Evolutionary conservation across 1,140 invertebrate species (phyloP), one percentile per base, ranked within the genome.

Genomic region (Uloborus diversus): DNA sequence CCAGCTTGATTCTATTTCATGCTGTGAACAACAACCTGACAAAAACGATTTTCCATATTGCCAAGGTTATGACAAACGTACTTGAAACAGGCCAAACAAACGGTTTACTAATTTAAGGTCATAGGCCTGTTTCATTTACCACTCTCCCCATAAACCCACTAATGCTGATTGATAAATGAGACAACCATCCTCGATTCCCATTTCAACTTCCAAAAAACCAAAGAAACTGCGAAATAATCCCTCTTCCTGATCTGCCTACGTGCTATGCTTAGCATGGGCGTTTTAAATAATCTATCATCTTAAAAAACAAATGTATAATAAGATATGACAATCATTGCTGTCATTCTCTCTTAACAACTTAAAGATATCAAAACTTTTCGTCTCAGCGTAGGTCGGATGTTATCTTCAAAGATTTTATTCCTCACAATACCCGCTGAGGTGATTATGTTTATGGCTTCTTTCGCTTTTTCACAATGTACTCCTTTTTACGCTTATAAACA

Each of bases 391-490:
- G 61, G 61, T 25, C 35, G 61, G 33, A 30, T 25, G 27, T 32
- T 17, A 35, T 64, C 32, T 64, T 35, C n/a, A 32, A 30, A 28
- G 28, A n/a, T n/a, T 30, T 20, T 32, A 32, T 61, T 61, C 28
- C 28, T 32, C 35, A 33, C 27, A 37, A 14, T 23, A 42, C 61
- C 61, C 61, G 61, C 61, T 64, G 61, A 13, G 61, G 14, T 25
- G 61, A 5, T 28, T 64, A 33, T 64, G 61, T 64, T 64, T 64
- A 64, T 64, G 42, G 35, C 61, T 25, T 64, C 61, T 64, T n/a
- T n/a, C 42, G 35, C 42, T 33, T 64, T 17, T 14, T 20, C 57
- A 20, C 33, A 32, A 32, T 61, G 33, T 42, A 35, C 61, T 25
- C 13, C 42, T 64, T 37, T 64, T 42, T 42, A 11, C 11, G 23